Conservation (phyloP, 2,888 invertebrate genomes). For the Dasysyrphus albostriatus region DNA sequence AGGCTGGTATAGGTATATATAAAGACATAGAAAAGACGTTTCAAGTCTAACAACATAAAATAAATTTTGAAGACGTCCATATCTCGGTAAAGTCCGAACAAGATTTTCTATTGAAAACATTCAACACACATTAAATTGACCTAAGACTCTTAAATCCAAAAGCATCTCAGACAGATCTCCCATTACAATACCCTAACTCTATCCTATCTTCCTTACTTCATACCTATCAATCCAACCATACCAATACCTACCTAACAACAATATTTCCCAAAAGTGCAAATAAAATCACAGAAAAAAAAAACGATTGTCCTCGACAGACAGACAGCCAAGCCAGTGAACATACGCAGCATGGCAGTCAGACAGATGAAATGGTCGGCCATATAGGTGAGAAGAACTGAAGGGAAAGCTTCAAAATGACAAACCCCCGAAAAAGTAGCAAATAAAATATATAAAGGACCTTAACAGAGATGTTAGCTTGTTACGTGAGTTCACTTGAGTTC, state of each 20-base stretch:
- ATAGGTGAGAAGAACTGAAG: constrained; percentile 8
- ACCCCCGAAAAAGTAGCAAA: constrained; percentile 48
- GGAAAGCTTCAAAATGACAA: constrained; percentile 42
- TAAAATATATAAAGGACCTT: constrained; percentile 46
- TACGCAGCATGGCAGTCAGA: constrained; percentile 51
- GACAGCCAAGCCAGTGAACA: constrained; percentile 43
- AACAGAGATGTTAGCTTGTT: constrained; percentile 63
- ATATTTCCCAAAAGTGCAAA: constrained; percentile 7
- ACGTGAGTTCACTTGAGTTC: constrained; percentile 75
- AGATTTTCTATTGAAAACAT: not conserved
- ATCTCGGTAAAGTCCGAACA: not conserved
- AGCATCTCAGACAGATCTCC: constrained; percentile 52
- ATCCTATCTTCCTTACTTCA: no score
- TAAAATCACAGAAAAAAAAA: constrained; percentile 31
- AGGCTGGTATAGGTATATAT: no score
- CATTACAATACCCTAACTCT: constrained; percentile 30
- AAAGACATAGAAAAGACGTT: not conserved
- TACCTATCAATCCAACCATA: no score
- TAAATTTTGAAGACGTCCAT: not conserved
- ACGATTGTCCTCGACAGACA: constrained; percentile 73
- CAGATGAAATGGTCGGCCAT: constrained; percentile 25
- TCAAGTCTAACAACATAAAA: not conserved
- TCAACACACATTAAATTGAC: constrained; percentile 2
- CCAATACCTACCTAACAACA: not conserved
- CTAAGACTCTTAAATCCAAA: not conserved